Evolutionary conservation across 2,888 invertebrate species (phyloP), one percentile per base, ranked within the genome.

Genomic region (Drosophila kokeensis): DNA sequence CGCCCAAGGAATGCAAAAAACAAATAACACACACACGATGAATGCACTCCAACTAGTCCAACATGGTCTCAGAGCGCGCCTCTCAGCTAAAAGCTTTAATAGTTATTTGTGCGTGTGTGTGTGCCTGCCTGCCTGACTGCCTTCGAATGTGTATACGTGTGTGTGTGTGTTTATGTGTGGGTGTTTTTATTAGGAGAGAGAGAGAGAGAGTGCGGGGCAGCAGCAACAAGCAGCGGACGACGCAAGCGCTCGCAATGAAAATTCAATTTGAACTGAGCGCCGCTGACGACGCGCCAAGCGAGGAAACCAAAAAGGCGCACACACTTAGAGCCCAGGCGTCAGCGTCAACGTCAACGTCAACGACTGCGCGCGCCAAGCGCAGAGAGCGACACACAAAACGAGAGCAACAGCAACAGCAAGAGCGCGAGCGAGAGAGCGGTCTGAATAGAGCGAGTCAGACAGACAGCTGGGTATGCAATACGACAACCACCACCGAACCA

Each of bases 231-330:
- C 83, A 82, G 82, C 82, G 80, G 85, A 82, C 91, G 88, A 90
- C 91, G 88, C 75, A 87, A 82, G 75, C 89, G 90, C 85, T 88
- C 88, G 89, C 89, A 88, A 89, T 90, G 91, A 91, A 91, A 90
- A 91, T 91, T 92, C 90, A 91, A 89, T 89, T 91, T 90, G 80
- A 90, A 92, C 91, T 92, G 92, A 92, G 92, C 89, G 83, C 83
- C 78, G 76, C 81, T 81, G 83, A 83, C 76, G 75, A 74, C 77
- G 79, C 81, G 72, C 76, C 82, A 81, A 82, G 84, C 89, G 82
- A 92, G 88, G 91, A 87, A 92, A 91, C 91, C 90, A 71, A 80
- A 72, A 64, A 82, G 74, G 60, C 72, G 62, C 57, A 64, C 57
- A 73, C 63, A 58, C 61, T 42, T 55, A 54, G 75, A 55, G 53